Base-by-base conservation (phyloP, 1,140 invertebrate species). In the Vollenhovia emeryi region DNA sequence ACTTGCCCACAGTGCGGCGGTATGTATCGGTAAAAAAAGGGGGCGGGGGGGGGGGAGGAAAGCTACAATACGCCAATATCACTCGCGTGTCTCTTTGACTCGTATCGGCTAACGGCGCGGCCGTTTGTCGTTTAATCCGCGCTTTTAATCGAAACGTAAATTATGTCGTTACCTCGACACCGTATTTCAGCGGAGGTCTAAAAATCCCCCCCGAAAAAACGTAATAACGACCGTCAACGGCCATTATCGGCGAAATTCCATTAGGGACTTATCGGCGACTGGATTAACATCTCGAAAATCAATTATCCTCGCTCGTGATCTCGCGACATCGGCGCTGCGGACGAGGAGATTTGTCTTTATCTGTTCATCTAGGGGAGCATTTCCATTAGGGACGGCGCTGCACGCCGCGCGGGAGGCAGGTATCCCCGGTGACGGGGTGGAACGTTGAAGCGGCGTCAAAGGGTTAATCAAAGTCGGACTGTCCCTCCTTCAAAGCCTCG, bases 401-500 rank as follows among this genome's bases (percentile, higher is more conserved):
- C 73, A 60, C 33, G 33, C 33, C 15, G 48, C 36, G 21, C 30
- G 43, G 30, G 2, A n/a, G 45, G 50, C 55, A n/a, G 45, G 50
- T 68, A 80, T 80, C 18, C 62, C 62, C 6, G 18, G 18, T 8
- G 62, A 80, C 21, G 33, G 36, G n/a, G 7, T 43, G 64, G 21
- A 73, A 74, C 24, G n/a, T 27, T 43, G 52, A 45, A 45, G 45
- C 27, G 80, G 27, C 55, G 43, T 83, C 68, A 83, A 83, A 74
- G 69, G 68, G 80, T 83, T 83, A 83, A 83, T 83, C 80, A 83
- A 83, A 83, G 43, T 83, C 79, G 52, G 40, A 71, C 80, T 83
- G 57, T 36, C 80, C 27, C 27, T 74, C 13, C 80, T 50, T 83
- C 52, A 83, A 74, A 83, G 68, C 55, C 27, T 59, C 52, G n/a